Conservation (phyloP, 2,113 vertebrate species). For the Alligator mississippiensis region DNA sequence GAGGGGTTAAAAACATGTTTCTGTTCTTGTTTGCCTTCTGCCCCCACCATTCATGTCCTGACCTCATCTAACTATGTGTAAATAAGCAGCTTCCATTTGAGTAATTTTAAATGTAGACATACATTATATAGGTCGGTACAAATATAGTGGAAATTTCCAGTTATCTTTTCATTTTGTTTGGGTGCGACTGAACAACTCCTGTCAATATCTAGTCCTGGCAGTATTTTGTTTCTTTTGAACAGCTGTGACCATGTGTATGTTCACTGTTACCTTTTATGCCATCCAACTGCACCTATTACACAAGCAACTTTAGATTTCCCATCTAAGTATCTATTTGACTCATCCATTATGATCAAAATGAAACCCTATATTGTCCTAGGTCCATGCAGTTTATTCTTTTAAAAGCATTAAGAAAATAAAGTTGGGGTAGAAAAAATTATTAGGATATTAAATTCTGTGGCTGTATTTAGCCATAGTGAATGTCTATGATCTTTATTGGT, state of each 20-base stretch:
- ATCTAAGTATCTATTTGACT: not conserved
- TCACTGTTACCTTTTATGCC: not conserved
- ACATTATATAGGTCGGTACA: not conserved
- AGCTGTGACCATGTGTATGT: not conserved
- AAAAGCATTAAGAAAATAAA: not conserved
- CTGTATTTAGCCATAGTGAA: not conserved
- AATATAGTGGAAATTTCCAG: not conserved
- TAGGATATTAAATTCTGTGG: not conserved
- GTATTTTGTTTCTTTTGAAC: not conserved
- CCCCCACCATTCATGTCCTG: not conserved
- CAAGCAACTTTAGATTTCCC: not conserved
- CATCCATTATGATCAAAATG: not conserved
- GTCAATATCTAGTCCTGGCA: not conserved
- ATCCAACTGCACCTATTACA: not conserved
- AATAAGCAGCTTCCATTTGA: not conserved
- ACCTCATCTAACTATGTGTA: too few relatives aligned
- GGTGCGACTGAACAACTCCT: not conserved
- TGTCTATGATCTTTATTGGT: not conserved
- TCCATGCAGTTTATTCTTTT: not conserved
- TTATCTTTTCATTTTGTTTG: not conserved
- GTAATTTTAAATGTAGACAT: not conserved
- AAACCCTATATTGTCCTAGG: not conserved
- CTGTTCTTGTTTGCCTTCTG: constrained; percentile 14
- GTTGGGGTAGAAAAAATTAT: not conserved
- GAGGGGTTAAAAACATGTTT: constrained; percentile 41